A percentile compares a stretch with the other conserved stretches of the same genome.
phyloP scores from a whole-genome alignment of 92 coral and sea anemone species.

The Anthopleura xanthogrammica region DNA sequence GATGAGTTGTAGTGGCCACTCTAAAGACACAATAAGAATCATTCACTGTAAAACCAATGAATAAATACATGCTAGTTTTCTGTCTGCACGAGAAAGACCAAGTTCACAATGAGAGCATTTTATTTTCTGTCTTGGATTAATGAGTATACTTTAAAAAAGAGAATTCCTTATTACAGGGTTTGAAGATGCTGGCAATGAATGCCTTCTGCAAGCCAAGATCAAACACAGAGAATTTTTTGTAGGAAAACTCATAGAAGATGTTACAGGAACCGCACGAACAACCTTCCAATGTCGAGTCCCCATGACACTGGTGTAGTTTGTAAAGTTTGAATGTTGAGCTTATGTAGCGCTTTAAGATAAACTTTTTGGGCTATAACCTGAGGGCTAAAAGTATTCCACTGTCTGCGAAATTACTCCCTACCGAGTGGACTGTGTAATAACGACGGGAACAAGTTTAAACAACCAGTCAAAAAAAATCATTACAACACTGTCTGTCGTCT shows the following conservation, averaged over 20 bases:
- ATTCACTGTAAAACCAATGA: constrained; percentile 4
- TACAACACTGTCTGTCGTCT: not conserved
- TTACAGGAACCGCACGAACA: not conserved
- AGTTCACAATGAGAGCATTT: not conserved
- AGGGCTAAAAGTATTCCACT: constrained; percentile 36
- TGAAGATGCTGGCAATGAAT: not conserved
- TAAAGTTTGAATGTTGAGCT: constrained; percentile 6
- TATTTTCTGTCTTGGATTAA: not conserved
- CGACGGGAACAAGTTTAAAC: constrained; percentile 44
- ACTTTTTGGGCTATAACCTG: constrained; percentile 41
- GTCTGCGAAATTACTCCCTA: constrained; percentile 49
- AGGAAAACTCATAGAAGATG: not conserved
- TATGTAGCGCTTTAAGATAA: constrained; percentile 29
- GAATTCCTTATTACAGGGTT: not conserved
- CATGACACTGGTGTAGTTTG: not conserved
- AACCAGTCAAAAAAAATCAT: constrained; percentile 23
- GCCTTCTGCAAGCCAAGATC: not conserved
- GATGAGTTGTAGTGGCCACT: not conserved
- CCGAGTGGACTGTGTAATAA: constrained; percentile 43
- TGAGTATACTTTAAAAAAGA: not conserved
- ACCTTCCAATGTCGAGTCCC: not conserved
- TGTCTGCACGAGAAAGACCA: not conserved
- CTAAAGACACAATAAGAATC: not conserved
- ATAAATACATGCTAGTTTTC: not conserved
- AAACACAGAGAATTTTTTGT: not conserved